Evolutionary conservation across 2,797 vertebrate species (phyloP), one percentile per base, ranked within the genome.

Genomic region (Pelodytes ibericus): DNA sequence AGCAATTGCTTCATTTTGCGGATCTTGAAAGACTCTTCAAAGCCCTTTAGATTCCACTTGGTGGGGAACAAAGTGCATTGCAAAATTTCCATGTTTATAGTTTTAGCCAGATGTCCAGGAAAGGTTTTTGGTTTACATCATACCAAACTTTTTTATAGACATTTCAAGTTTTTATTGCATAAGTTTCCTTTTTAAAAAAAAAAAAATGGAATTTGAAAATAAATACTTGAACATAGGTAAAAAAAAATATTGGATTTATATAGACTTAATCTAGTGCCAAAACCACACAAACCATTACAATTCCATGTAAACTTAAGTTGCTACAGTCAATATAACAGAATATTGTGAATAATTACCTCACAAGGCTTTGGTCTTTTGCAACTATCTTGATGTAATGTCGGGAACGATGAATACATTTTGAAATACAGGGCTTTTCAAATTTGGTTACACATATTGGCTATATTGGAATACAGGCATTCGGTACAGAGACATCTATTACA

Each of bases 51-150:
- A 68, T 41, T 72, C 76, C 20, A 31, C 31, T 69, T 62, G 29
- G 25, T 49, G 59, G 62, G 16, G 31, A 61, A 63, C n/a, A 69
- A 69, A 53, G 58, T 56, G 60, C 61, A 79, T 74, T 44, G 58
- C 71, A 16, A 29, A 10, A 79, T 73, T 63, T 69, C 71, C 77
- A 73, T 74, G 63, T 73, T 73, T 79, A 79, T 73, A 69, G 64
- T 11, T 13, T 29, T 59, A 57, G 74, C 62, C 64, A 74, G 57
- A 62, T 56, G 58, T 51, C 11, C 24, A 26, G 3, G 31, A 60
- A 77, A 56, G 30, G 59, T 68, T 44, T 68, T 72, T 36, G 16
- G 33, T 62, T 78, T 3, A 36, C 22, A 31, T n/a, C 53, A 69
- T 47, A 57, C 16, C 30, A 15, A 73, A 79, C 56, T 68, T 68